A percentile compares a stretch with the other conserved stretches of the same genome.
These are phyloP conservation scores for Bicyclus anynana DNA, from an alignment of 1,140 invertebrate species.

Conservation along the genomic window DNA sequence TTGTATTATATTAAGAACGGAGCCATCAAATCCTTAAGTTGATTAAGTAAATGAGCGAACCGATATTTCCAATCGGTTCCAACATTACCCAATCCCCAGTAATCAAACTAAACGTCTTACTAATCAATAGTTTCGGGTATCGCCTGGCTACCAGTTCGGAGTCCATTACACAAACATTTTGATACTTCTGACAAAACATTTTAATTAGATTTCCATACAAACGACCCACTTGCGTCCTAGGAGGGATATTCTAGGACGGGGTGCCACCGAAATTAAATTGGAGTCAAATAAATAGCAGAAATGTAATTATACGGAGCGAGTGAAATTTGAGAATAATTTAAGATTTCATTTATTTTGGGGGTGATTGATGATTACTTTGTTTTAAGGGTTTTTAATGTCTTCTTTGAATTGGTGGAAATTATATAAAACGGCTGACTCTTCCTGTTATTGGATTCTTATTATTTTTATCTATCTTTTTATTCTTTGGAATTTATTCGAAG, in stretches of 20 bases:
- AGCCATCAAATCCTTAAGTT: too few relatives aligned
- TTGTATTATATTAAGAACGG: too few relatives aligned
- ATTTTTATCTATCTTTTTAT: too few relatives aligned
- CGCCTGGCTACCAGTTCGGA: neutral
- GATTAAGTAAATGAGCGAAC: too few relatives aligned
- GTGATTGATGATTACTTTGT: neutral
- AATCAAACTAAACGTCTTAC: neutral
- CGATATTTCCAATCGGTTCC: too few relatives aligned
- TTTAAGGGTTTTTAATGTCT: neutral
- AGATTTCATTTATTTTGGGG: neutral
- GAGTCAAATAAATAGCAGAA: slow-evolving; percentile 19
- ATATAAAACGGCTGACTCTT: too few relatives aligned
- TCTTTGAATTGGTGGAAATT: neutral
- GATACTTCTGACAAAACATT: slow-evolving; percentile 16
- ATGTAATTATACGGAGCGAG: slow-evolving; percentile 10
- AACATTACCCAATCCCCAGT: too few relatives aligned
- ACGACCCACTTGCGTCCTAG: slow-evolving; percentile 15
- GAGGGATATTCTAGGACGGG: slow-evolving; percentile 11
- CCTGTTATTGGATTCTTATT: too few relatives aligned
- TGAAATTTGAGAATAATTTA: neutral
- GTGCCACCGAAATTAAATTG: slow-evolving; percentile 18
- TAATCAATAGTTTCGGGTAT: neutral
- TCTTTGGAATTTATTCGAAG: too few relatives aligned
- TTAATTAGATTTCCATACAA: slow-evolving; percentile 21
- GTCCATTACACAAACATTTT: slow-evolving; percentile 16